Evolutionary conservation across 1,140 invertebrate genomes (phyloP), one percentile per base, ranked within the genome.

Genomic region (Tetramorium parvispinum): DNA sequence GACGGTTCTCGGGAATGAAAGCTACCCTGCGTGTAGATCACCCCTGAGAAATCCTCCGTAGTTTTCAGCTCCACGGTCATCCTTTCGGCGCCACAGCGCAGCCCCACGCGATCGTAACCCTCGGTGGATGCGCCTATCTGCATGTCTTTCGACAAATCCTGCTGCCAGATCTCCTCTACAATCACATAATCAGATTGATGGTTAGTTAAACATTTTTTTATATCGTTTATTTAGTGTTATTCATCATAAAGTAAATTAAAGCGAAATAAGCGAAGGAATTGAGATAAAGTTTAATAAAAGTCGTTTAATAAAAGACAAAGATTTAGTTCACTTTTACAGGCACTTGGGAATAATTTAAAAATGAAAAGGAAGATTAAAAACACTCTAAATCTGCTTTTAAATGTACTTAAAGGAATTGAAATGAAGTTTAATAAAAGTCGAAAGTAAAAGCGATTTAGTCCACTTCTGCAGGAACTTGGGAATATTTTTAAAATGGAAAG

Each of bases 21-120:
- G 81, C 95, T 96, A 21, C 96, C 96, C 71, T 96, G 94, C 0
- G 96, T 97, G 87, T 97, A 97, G 92, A 97, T 96, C 0, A 96
- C 96, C 3, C 96, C 96, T 5, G 94, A 94, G 89, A 97, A 97
- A 53, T 96, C 95, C 18, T 96, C 94, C 11, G 96, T 95, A 0
- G 95, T 96, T 87, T 94, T 94, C 21, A 97, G 88, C 65, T 95
- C 93, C 1, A 96, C 93, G 71, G 94, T 93, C 96, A 96, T 96
- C 4, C 94, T 95, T 82, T 96, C 94, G 11, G 95, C 94, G n/a
- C 95, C 96, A 57, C 96, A 96, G 85, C 95, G 94, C 10, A 96
- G 89, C 79, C 95, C 95, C 0, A 96, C 96, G 66, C 93, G 94
- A 88, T 96, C 94, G 83, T 96, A 96, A 6, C 96, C 96, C 66